These are phyloP conservation scores for Anoura caudifer DNA, from an alignment of 2,113 vertebrate species.

Conservation along the genomic window DNA sequence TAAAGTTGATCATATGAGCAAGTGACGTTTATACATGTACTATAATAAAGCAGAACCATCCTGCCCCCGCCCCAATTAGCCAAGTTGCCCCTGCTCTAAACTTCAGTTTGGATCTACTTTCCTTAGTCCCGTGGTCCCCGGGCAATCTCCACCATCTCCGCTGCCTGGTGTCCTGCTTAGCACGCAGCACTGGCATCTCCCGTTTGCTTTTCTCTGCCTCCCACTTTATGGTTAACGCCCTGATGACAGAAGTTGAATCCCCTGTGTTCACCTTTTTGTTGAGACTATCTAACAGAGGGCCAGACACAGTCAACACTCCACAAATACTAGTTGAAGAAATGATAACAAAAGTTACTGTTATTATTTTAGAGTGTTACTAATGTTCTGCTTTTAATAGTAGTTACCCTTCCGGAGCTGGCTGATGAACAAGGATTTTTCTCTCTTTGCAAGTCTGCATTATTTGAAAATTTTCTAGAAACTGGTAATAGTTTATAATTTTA, in stretches of 20 bases:
- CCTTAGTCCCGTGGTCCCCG: not conserved
- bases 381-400: not conserved
- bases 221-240: not conserved
- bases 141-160: not conserved
- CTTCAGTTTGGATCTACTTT: not conserved
- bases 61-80: too few species aligned
- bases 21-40: not conserved
- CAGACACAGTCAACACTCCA: not conserved
- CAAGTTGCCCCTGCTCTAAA: not conserved
- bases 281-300: not conserved
- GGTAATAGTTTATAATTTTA: not conserved
- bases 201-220: not conserved
- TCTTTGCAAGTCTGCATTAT: not conserved
- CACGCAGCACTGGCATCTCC: not conserved
- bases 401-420: not conserved
- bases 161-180: not conserved
- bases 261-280: not conserved
- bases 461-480: not conserved
- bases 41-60: not conserved
- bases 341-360: not conserved
- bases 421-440: not conserved
- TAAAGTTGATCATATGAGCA: slow-evolving; percentile 10
- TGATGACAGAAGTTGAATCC: not conserved
- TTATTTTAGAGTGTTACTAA: not conserved
- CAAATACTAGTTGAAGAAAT: not conserved